These are phyloP conservation scores for Leptopterna dolabrata DNA, from an alignment of 2,888 invertebrate species.

Conservation along the genomic window DNA sequence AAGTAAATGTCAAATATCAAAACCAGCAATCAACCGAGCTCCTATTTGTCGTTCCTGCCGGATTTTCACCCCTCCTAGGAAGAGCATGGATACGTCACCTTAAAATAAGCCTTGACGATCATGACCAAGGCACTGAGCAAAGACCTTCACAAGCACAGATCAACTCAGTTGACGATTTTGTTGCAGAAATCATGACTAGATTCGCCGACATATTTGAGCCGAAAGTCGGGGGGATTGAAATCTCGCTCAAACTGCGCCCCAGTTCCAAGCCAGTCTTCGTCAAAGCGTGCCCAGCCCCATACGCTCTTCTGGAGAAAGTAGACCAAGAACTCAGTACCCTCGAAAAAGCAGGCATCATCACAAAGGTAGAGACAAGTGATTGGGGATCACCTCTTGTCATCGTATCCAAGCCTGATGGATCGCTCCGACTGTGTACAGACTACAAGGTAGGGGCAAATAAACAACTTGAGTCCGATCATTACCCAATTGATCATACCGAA, in stretches of 20 bases:
- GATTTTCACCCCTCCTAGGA: neutral
- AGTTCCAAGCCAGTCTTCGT: constrained; percentile 3
- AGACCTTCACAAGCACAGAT: too few relatives aligned
- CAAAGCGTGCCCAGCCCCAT: neutral
- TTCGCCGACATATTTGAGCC: constrained; percentile 6
- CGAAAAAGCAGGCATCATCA: too few relatives aligned
- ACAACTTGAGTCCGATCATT: constrained; percentile 60
- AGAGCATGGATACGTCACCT: constrained; percentile 25
- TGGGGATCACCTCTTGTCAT: neutral
- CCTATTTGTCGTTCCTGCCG: neutral
- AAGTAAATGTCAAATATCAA: neutral
- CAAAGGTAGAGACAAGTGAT: neutral
- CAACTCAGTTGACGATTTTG: neutral
- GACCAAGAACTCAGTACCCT: neutral
- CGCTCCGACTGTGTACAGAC: neutral
- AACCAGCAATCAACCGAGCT: neutral
- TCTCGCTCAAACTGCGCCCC: too few relatives aligned
- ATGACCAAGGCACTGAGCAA: too few relatives aligned
- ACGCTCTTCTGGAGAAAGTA: neutral
- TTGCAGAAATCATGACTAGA: neutral
- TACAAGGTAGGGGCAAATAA: neutral
- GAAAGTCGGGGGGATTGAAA: neutral
- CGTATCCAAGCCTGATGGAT: neutral
- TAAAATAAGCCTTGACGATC: neutral
- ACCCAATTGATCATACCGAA: constrained; percentile 59